Base-by-base conservation (phyloP, 1,140 invertebrate species). In the Bombus vancouverensis region DNA sequence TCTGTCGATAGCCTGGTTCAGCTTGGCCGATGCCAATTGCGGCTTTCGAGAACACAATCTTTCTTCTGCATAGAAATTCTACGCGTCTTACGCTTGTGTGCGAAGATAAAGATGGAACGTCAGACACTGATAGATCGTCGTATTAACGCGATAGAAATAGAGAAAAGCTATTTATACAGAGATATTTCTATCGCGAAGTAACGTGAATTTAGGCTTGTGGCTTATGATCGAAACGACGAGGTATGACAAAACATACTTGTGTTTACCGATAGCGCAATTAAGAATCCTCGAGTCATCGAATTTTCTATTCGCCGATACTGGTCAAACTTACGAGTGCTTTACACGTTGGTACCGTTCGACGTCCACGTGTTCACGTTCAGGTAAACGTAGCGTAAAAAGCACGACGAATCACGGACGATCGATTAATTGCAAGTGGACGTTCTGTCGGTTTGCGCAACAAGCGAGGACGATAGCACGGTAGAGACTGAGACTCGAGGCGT, bases 401-500 rank as follows among this genome's bases (percentile, higher is more conserved):
- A 39, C 74, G 53, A 15, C 22, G 73, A 82, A 74, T 37, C 57
- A 3, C 15, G 34, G 47, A 10, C 25, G 25, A 68, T 76, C 32
- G 32, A 76, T 47, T 6, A 57, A 68, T 15, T 1, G 13, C 15
- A 25, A 71, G 53, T 6, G 70, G 68, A 75, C 42, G 42, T 34
- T 75, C 13, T 9, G 47, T 79, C 65, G 66, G 42, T 68, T 89
- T 75, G 75, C 80, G 57, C 59, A 81, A 85, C 81, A 39, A 70
- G 73, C 72, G 81, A 47, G 78, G 72, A 84, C 39, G 78, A 83
- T 65, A 65, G 78, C 85, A 44, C 70, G 73, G 70, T 77, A 84
- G 81, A 74, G 42, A 90, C 89, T 90, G 85, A 87, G 76, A 73
- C 81, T 62, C 81, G 76, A 82, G 81, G 78, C 85, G 57, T 82